These are phyloP conservation scores for Vireo altiloquus DNA, from an alignment of 2,113 vertebrate genomes.

Conservation along the genomic window DNA sequence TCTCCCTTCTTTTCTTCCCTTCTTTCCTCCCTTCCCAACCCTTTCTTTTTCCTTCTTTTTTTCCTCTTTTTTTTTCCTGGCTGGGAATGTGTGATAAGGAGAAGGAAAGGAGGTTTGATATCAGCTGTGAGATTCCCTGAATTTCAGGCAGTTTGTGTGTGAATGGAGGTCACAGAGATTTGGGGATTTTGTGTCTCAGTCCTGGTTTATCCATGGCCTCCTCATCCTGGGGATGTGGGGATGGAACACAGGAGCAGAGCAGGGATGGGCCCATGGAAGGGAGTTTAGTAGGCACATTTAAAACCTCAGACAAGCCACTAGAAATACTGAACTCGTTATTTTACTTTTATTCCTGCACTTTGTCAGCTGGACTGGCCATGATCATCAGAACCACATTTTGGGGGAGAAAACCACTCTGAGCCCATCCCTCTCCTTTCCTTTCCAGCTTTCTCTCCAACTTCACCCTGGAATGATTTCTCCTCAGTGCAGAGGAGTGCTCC, in stretches of 20 bases:
- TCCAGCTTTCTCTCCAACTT: background rate
- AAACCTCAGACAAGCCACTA: background rate
- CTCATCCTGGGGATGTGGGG: background rate
- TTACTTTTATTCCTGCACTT: background rate
- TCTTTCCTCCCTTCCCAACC: no score
- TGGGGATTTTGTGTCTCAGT: background rate
- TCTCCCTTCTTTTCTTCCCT: accelerated
- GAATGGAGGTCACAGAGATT: background rate
- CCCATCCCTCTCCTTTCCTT: background rate
- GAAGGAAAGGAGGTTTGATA: background rate
- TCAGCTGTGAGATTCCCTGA: background rate
- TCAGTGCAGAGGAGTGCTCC: slow-evolving; percentile 4
- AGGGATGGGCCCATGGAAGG: background rate
- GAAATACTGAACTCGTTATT: background rate
- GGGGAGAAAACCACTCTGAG: background rate
- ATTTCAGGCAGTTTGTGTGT: background rate
- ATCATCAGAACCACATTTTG: background rate
- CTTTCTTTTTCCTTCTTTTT: no score
- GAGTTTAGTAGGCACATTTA: background rate
- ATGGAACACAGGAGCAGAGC: background rate
- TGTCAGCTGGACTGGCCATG: background rate
- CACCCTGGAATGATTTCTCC: background rate
- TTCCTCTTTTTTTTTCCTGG: accelerated
- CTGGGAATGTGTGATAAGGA: background rate
- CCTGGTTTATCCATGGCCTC: background rate